phyloP scores from a whole-genome alignment of 2,888 invertebrate genomes.

The Orthonychiurus folsomi region DNA sequence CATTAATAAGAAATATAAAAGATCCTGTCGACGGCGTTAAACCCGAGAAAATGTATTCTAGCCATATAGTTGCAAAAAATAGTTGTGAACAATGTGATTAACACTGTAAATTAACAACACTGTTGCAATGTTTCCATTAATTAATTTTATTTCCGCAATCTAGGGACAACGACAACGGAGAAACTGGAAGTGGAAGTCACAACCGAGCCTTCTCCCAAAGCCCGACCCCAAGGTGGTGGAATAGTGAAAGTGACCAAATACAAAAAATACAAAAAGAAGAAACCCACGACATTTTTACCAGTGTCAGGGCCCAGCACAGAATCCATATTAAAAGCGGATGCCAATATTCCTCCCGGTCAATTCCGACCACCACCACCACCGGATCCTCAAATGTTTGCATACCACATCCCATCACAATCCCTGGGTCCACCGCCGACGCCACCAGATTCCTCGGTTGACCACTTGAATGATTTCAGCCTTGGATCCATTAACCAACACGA shows the following conservation, averaged over 20 bases:
- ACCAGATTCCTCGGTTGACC: neutral
- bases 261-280: neutral
- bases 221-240: neutral
- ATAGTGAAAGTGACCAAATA: neutral
- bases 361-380: constrained; percentile 8
- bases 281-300: constrained; percentile 7
- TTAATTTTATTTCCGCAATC: too few species aligned
- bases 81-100: too few species aligned
- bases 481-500: neutral
- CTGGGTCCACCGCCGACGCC: constrained; percentile 16
- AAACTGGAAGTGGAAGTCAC: neutral
- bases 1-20: too few species aligned
- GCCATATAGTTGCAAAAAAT: too few species aligned
- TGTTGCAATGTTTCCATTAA: neutral
- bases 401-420: constrained; percentile 10
- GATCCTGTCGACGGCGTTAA: too few species aligned
- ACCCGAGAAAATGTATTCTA: too few species aligned
- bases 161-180: neutral
- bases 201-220: neutral
- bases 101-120: too few species aligned
- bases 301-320: constrained; percentile 3
- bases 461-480: constrained; percentile 1
- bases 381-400: neutral
- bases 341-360: neutral
- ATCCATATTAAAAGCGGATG: neutral